These are phyloP conservation scores for Periophthalmus modestus DNA, from an alignment of 2,113 vertebrate species.

Conservation along the genomic window DNA sequence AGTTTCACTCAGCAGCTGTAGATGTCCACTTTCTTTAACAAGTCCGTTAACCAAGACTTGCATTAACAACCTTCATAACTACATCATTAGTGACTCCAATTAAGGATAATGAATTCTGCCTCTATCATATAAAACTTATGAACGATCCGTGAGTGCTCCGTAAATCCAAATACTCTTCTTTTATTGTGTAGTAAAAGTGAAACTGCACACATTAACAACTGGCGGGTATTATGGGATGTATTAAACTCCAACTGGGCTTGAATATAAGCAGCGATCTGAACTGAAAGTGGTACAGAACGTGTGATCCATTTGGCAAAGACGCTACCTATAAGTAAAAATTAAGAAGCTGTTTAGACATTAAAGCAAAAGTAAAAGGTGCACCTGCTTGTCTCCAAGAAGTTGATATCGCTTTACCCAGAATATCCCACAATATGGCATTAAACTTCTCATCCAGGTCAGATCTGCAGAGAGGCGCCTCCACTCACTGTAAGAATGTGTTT, in stretches of 20 bases:
- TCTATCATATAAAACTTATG: neutral
- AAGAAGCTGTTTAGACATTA: too few species aligned
- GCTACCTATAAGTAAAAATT: too few species aligned
- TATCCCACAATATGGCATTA: neutral
- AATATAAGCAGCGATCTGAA: neutral
- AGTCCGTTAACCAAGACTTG: neutral
- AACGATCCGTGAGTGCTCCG: neutral
- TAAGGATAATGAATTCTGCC: neutral
- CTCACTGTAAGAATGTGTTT: too few species aligned
- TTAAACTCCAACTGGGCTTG: neutral
- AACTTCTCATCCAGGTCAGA: neutral
- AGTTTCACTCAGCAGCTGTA: neutral
- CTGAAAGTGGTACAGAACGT: neutral
- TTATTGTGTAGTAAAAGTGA: slow-evolving; percentile 2
- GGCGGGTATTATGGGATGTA: neutral
- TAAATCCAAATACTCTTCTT: neutral
- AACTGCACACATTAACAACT: neutral
- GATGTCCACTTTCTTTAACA: neutral
- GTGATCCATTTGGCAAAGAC: neutral
- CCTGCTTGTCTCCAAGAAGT: too few species aligned
- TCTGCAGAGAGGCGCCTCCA: neutral
- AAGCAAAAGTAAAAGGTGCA: too few species aligned
- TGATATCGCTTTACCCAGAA: neutral
- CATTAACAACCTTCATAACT: neutral
- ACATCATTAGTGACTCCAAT: neutral